These are phyloP conservation scores for Diabrotica balteata DNA, from an alignment of 2,888 invertebrate species.

Conservation along the genomic window DNA sequence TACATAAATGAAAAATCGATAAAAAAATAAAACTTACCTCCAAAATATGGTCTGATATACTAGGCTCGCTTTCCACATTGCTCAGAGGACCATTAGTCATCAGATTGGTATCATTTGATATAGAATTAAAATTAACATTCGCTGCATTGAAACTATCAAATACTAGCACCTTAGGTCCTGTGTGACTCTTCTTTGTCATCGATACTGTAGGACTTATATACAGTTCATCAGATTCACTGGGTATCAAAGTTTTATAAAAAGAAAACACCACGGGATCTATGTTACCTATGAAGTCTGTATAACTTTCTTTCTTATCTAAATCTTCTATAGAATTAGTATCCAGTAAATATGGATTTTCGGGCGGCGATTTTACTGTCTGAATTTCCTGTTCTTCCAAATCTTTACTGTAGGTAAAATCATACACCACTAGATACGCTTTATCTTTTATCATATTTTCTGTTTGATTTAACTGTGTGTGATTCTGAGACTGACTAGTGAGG, in stretches of 20 bases:
- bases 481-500: slow-evolving; percentile 47
- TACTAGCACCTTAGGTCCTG: slow-evolving; percentile 54
- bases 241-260: slow-evolving; percentile 58
- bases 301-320: slow-evolving; percentile 39
- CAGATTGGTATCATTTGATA: slow-evolving; percentile 34
- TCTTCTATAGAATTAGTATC: slow-evolving; percentile 18
- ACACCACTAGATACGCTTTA: slow-evolving; percentile 69
- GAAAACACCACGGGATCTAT: slow-evolving; percentile 45
- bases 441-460: slow-evolving; percentile 16
- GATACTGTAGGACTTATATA: slow-evolving; percentile 52
- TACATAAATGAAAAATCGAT: neutral
- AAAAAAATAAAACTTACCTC: slow-evolving; percentile 39
- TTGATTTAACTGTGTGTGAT: slow-evolving; percentile 25
- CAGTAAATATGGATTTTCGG: slow-evolving; percentile 19
- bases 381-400: slow-evolving; percentile 61
- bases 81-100: slow-evolving; percentile 51
- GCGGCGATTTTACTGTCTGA: slow-evolving; percentile 35
- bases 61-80: slow-evolving; percentile 43
- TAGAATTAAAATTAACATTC: slow-evolving; percentile 52
- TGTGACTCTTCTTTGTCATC: slow-evolving; percentile 45
- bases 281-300: slow-evolving; percentile 38
- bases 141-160: slow-evolving; percentile 49
- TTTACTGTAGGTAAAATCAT: slow-evolving; percentile 74
- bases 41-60: slow-evolving; percentile 60
- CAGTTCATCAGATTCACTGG: slow-evolving; percentile 59